These are phyloP conservation scores for Achlya flavicornis DNA, from an alignment of 2,888 invertebrate genomes.

Conservation along the genomic window DNA sequence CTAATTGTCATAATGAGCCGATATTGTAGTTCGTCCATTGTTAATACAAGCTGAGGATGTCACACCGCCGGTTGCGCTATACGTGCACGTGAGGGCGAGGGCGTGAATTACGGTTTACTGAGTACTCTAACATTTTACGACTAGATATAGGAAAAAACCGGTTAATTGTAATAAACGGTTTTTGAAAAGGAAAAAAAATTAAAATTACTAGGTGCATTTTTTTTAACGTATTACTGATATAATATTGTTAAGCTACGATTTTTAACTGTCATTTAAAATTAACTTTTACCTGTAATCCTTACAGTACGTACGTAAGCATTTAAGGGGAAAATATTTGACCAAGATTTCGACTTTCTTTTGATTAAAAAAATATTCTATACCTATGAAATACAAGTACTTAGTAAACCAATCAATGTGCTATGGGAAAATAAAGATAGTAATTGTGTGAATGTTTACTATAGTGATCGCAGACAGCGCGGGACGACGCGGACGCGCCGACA, in stretches of 20 bases:
- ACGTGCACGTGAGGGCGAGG: slow-evolving; percentile 42
- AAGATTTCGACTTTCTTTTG: no score
- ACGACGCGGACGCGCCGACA: slow-evolving; percentile 29
- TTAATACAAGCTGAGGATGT: slow-evolving; percentile 45
- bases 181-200: neutral
- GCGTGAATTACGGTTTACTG: slow-evolving; percentile 26
- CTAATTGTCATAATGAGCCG: neutral
- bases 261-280: neutral
- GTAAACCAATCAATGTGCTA: slow-evolving; percentile 11
- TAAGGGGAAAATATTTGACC: no score
- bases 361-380: no score
- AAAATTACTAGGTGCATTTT: no score
- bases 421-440: slow-evolving; percentile 8
- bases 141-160: neutral
- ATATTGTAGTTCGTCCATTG: slow-evolving; percentile 16
- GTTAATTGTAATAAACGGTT: neutral
- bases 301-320: no score
- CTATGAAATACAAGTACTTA: slow-evolving; percentile 1
- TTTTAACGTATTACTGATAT: no score
- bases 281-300: no score
- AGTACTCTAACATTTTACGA: neutral
- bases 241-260: no score
- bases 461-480: slow-evolving; percentile 21
- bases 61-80: slow-evolving; percentile 44
- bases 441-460: slow-evolving; percentile 26